Conservation (phyloP, 2,888 invertebrate species). For the Pammene aurita region DNA sequence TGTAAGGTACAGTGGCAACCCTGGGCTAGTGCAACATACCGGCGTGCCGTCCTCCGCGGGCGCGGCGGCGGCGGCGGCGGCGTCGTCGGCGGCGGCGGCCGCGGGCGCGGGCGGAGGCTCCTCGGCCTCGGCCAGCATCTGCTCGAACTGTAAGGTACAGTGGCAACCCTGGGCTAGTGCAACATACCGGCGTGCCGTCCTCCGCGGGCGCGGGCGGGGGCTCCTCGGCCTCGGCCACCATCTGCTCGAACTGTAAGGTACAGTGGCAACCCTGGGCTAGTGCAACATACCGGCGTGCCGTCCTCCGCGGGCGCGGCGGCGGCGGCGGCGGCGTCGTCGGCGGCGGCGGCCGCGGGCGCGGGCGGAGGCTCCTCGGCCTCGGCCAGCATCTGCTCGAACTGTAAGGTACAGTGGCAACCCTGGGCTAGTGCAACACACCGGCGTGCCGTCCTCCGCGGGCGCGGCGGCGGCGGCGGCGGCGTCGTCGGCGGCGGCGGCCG, state of each 20-base stretch:
- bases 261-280: too few relatives aligned
- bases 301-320: background rate
- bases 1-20: too few relatives aligned
- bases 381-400: slow-evolving; percentile 98
- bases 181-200: slow-evolving; percentile 9
- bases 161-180: too few relatives aligned
- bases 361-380: slow-evolving; percentile 91
- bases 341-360: slow-evolving; percentile 51
- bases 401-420: too few relatives aligned
- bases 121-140: slow-evolving; percentile 96
- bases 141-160: slow-evolving; percentile 91
- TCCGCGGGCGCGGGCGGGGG: background rate
- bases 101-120: slow-evolving; percentile 83
- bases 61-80: too few relatives aligned
- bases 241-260: too few relatives aligned
- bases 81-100: slow-evolving; percentile 55
- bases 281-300: slow-evolving; percentile 4
- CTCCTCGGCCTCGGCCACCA: slow-evolving; percentile 56
- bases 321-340: too few relatives aligned
- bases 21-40: background rate
- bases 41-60: slow-evolving; percentile 4
- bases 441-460: slow-evolving; percentile 2
- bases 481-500: slow-evolving; percentile 55
- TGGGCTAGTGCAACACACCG: background rate
- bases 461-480: too few relatives aligned